phyloP scores from a whole-genome alignment of 2,888 invertebrate genomes.

The Cantharis rustica region DNA sequence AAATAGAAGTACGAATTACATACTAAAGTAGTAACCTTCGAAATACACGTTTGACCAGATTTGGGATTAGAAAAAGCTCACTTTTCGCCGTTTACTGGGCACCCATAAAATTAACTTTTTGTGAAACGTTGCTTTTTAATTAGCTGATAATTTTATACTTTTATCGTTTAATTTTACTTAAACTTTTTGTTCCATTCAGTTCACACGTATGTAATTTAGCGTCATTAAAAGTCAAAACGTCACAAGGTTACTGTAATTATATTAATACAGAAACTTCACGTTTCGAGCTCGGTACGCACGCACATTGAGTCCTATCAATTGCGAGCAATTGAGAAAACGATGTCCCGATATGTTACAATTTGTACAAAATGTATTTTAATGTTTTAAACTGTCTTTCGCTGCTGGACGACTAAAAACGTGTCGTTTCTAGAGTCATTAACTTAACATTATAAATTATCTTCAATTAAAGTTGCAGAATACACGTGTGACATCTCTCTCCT shows the following conservation, averaged over 20 bases:
- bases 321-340: neutral
- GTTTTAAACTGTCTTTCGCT: neutral
- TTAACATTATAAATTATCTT: slow-evolving; percentile 16
- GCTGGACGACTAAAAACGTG: neutral
- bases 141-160: neutral
- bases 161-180: neutral
- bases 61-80: neutral
- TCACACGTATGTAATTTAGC: neutral
- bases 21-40: neutral
- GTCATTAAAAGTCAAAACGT: neutral
- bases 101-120: neutral
- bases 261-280: neutral
- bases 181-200: neutral
- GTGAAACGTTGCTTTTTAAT: neutral
- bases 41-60: neutral
- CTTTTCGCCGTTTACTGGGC: neutral
- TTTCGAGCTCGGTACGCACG: neutral
- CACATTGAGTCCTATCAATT: neutral
- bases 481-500: slow-evolving; percentile 1
- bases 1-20: neutral
- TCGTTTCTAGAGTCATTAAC: slow-evolving; percentile 8
- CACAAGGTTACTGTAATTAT: neutral
- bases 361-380: neutral
- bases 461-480: slow-evolving; percentile 15
- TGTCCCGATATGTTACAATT: neutral